These are phyloP conservation scores for Patagioenas fasciata DNA, from an alignment of 2,113 vertebrate genomes.

Conservation along the genomic window DNA sequence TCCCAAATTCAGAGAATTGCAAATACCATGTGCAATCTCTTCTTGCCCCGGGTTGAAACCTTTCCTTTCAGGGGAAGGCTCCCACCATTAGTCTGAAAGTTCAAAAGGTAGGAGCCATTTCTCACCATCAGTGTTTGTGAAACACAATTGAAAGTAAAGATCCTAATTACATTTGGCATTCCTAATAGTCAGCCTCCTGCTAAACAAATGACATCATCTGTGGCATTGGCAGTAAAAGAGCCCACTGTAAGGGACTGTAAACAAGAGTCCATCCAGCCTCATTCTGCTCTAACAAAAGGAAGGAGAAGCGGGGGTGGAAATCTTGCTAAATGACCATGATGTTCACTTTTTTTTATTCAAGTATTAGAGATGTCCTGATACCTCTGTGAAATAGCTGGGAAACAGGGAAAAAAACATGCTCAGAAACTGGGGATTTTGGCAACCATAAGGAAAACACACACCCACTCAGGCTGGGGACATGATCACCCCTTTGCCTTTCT, in stretches of 20 bases:
- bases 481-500: background rate
- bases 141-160: constrained; percentile 5
- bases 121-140: constrained; percentile 36
- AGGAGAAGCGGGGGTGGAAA: background rate
- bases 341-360: background rate
- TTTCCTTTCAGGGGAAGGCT: background rate
- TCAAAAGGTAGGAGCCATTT: constrained; percentile 56
- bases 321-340: background rate
- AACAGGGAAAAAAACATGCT: accelerated
- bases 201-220: constrained; percentile 67
- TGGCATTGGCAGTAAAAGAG: constrained; percentile 42
- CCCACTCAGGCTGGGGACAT: accelerated
- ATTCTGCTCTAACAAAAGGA: constrained; percentile 17
- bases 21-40: background rate
- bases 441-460: accelerated
- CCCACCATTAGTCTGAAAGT: background rate
- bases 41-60: background rate
- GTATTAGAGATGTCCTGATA: background rate
- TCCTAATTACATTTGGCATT: constrained; percentile 64
- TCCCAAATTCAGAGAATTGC: background rate
- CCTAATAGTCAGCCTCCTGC: background rate
- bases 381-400: background rate
- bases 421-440: background rate
- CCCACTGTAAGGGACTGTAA: constrained; percentile 41
- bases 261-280: constrained; percentile 30